A percentile compares a stretch with the other conserved stretches of the same genome.
Conservation (phyloP, 2,113 vertebrate genomes). For the Fukomys damarensis region DNA sequence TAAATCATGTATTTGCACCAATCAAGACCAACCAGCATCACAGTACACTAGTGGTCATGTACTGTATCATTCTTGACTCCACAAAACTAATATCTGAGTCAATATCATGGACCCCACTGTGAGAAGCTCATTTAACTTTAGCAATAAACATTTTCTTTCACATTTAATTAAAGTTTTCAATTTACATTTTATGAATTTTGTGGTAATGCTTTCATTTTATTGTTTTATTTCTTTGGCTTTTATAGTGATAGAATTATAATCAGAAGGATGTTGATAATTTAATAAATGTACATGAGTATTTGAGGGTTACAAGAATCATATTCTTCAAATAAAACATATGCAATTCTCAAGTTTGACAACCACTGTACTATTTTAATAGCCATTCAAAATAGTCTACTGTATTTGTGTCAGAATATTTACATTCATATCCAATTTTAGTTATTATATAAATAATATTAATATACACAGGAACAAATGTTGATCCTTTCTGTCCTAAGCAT, state of each 20-base stretch:
- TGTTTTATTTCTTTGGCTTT: conserved; percentile 35
- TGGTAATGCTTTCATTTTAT: background rate
- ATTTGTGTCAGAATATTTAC: conserved; percentile 53
- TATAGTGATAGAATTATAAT: conserved; percentile 5
- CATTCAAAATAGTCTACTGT: conserved; percentile 17
- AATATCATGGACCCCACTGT: background rate
- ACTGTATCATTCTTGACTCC: background rate
- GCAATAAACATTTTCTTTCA: conserved; percentile 31
- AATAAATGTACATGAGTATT: conserved; percentile 31
- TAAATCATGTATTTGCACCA: background rate
- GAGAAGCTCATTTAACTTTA: background rate
- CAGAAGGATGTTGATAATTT: conserved; percentile 27
- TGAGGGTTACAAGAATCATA: background rate
- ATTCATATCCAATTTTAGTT: conserved; percentile 57
- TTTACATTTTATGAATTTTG: background rate
- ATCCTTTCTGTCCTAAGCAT: conserved; percentile 44
- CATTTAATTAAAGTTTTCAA: conserved; percentile 27
- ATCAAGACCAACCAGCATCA: background rate
- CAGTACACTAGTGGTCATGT: background rate
- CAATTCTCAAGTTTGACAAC: background rate
- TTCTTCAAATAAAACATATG: background rate
- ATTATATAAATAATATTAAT: conserved; percentile 71
- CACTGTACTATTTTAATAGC: conserved; percentile 38
- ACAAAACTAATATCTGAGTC: background rate
- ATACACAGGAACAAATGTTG: conserved; percentile 61